These are phyloP conservation scores for Isaurus tuberculatus DNA, from an alignment of 92 coral and sea anemone species.

Conservation along the genomic window DNA sequence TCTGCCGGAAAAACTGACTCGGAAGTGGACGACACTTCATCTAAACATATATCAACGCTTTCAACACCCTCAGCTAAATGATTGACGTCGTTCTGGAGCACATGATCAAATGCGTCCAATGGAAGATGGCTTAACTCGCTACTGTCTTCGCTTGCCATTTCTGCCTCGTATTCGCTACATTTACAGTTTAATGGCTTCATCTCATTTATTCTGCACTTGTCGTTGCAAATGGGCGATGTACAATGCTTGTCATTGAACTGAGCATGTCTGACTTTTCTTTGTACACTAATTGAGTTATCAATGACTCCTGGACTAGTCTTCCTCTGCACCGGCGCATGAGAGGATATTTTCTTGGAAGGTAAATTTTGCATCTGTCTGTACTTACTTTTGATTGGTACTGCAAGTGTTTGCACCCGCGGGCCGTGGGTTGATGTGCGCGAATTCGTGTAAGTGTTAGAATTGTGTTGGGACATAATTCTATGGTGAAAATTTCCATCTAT, in stretches of 20 bases:
- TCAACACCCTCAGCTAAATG: conserved; percentile 25
- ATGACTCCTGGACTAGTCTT: neutral
- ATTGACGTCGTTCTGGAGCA: conserved; percentile 12
- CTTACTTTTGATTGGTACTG: conserved; percentile 25
- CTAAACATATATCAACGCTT: conserved; percentile 58
- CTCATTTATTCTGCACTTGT: conserved; percentile 50
- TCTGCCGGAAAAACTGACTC: conserved; percentile 51
- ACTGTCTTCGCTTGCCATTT: neutral
- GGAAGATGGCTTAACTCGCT: neutral
- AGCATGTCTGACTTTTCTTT: conserved; percentile 14
- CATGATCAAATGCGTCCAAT: neutral
- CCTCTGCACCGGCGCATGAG: neutral
- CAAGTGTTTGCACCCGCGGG: conserved; percentile 20
- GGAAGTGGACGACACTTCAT: conserved; percentile 63
- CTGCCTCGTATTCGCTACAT: conserved; percentile 29
- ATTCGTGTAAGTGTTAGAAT: conserved; percentile 1
- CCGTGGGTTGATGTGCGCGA: neutral
- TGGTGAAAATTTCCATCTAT: neutral
- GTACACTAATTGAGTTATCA: neutral
- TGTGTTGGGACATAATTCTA: neutral
- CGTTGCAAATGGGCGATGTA: conserved; percentile 65
- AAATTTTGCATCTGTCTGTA: neutral
- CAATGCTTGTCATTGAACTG: conserved; percentile 34
- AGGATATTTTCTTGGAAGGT: neutral
- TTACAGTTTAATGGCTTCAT: conserved; percentile 36